phyloP scores from a whole-genome alignment of 2,888 invertebrate genomes.

The Ceraclea dissimilis region DNA sequence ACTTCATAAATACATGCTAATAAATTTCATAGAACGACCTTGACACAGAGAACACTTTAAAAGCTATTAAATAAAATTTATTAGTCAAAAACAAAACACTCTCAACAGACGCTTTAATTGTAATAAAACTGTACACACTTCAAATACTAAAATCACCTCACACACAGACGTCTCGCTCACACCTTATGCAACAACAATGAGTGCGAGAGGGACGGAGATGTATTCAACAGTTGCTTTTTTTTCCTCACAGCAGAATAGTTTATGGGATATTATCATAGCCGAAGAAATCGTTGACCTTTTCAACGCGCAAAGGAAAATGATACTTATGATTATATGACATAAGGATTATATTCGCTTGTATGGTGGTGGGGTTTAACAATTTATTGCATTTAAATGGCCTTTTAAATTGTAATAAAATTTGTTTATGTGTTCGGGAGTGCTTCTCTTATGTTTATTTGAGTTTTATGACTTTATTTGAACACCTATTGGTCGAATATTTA shows the following conservation, averaged over 20 bases:
- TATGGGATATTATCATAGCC: slow-evolving; percentile 33
- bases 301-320: slow-evolving; percentile 28
- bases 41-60: neutral
- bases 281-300: slow-evolving; percentile 27
- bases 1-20: no score
- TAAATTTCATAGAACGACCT: no score
- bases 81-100: slow-evolving; percentile 1
- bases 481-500: neutral
- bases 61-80: neutral
- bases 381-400: slow-evolving; percentile 49
- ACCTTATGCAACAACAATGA: neutral
- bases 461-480: slow-evolving; percentile 23
- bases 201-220: slow-evolving; percentile 14
- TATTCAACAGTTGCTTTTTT: slow-evolving; percentile 7
- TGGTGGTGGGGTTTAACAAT: slow-evolving; percentile 27
- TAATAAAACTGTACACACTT: slow-evolving; percentile 25
- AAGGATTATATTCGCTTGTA: slow-evolving; percentile 29
- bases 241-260: slow-evolving; percentile 36
- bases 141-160: neutral
- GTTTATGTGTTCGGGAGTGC: slow-evolving; percentile 32
- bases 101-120: neutral
- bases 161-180: slow-evolving; percentile 7
- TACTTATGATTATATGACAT: slow-evolving; percentile 28
- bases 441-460: slow-evolving; percentile 1
- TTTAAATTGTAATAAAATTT: slow-evolving; percentile 51